Evolutionary conservation across 1,140 invertebrate species (phyloP), one percentile per base, ranked within the genome.

Genomic region (Macrotrachela quadricornifera): DNA sequence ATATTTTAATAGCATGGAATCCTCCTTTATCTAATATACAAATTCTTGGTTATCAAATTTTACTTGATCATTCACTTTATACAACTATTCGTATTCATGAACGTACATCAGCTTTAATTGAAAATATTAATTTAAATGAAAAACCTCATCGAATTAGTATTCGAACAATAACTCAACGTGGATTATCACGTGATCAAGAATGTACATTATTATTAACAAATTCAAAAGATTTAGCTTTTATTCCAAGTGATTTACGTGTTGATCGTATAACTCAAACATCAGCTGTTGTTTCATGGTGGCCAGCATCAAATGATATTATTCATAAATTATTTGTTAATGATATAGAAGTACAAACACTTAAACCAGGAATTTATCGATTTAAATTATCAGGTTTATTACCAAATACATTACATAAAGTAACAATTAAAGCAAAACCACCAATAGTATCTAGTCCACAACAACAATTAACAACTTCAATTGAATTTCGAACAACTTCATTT

Each of bases 61-160:
- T 18, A 46, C 15, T 53, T 0, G 46, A 53, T 42, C 43, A 53
- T 15, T 44, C 46, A 13, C 36, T 53, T 4, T 44, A 48, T 36
- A 47, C 44, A 36, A 38, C 46, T 6, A 43, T 53, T n/a, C 46
- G 46, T 48, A 44, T 37, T 1, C 42, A 46, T 39, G 51, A 53
- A 21, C 40, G 40, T 4, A 36, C 10, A 15, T 13, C 30, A 6
- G 51, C 51, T 21, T 16, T 53, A 9, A 8, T 56, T 11, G 48
- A 50, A 13, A n/a, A 57, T 9, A 50, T 55, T 37, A 46, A 47
- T 51, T 43, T 50, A 39, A 52, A 59, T 13, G 59, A 59, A 40
- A 60, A 92, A 86, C 82, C 85, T 56, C 90, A 95, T 72, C 77
- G 90, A 51, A 88, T 96, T 68, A 91, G 86, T 70, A 88, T 96